A percentile compares a stretch with the other conserved stretches of the same genome.
These are phyloP conservation scores for Porites lutea DNA, from an alignment of 64 coral and sea anemone genomes.

Conservation along the genomic window DNA sequence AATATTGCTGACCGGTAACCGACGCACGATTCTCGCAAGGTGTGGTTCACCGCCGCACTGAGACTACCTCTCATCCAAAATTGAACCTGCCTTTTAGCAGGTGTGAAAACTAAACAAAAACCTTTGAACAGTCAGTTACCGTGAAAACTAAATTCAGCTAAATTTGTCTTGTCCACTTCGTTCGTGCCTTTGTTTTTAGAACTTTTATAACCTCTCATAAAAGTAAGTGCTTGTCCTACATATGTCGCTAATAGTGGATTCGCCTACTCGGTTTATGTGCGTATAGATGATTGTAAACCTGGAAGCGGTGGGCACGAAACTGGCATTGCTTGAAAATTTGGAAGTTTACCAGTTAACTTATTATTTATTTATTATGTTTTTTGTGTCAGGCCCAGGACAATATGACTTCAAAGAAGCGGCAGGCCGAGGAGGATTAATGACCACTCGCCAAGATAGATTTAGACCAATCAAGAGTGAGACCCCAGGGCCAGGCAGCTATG, in stretches of 20 bases:
- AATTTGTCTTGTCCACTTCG: too few species aligned
- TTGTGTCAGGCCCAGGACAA: slow-evolving; percentile 83
- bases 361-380: slow-evolving; percentile 2
- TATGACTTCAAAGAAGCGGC: slow-evolving; percentile 27
- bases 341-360: not conserved
- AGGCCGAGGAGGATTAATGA: slow-evolving; percentile 66
- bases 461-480: slow-evolving; percentile 53
- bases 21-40: not conserved
- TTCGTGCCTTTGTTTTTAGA: too few species aligned
- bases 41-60: not conserved
- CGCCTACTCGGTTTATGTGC: too few species aligned
- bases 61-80: not conserved
- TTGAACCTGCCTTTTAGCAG: not conserved
- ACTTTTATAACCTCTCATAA: too few species aligned
- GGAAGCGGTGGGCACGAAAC: too few species aligned
- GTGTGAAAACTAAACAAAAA: too few species aligned
- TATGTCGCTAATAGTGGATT: too few species aligned
- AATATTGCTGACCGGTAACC: too few species aligned
- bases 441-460: slow-evolving; percentile 68
- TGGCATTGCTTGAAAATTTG: not conserved
- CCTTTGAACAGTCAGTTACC: too few species aligned
- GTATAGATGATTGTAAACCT: too few species aligned
- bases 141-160: too few species aligned
- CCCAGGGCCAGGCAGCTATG: slow-evolving; percentile 79
- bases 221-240: too few species aligned